Evolutionary conservation across 2,888 invertebrate species (phyloP), one percentile per base, ranked within the genome.

Genomic region (Xestia rhomboidea): DNA sequence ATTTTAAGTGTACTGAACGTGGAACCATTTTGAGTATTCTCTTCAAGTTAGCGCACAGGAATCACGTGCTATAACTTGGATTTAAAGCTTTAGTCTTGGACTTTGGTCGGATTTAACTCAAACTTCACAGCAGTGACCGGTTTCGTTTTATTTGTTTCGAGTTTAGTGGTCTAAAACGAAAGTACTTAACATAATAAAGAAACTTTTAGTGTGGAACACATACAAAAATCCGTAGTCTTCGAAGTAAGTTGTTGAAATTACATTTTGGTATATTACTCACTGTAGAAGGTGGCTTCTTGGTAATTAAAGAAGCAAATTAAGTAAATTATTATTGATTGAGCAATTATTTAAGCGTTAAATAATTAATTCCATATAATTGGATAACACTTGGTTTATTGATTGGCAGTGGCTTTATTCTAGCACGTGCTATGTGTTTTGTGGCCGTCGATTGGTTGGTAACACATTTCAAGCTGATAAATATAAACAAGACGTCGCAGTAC

Each of bases 401-500:
- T 60, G 34, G 27, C 18, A 68, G 79, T 73, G 44, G 68, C 51
- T 82, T 64, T 74, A 54, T 46, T 79, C 64, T 18, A 75, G 10
- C 60, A 73, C 69, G 34, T 78, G 78, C 71, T 76, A 69, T 38
- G 70, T 68, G 84, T 79, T 84, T 87, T 89, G 83, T 89, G 85
- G 87, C 82, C 81, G 60, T 49, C 46, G 82, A 83, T 82, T 78
- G 77, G 74, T 69, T 84, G 79, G 78, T 74, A 62, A 71, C 76
- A 85, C 79, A 72, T 83, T 84, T 77, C 60, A 71, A 49, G 70
- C 81, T 84, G 79, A 92, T 94, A 92, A 92, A 93, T 94, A 94
- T 94, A 93, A 91, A 93, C 88, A 87, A 90, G 90, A 85, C 89
- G 90, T 90, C 87, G 86, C 78, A 74, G 85, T 90, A 92, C 93